A percentile compares a stretch with the other conserved stretches of the same genome.
These are phyloP conservation scores for Pelodytes ibericus DNA, from an alignment of 2,797 vertebrate species.

Conservation along the genomic window DNA sequence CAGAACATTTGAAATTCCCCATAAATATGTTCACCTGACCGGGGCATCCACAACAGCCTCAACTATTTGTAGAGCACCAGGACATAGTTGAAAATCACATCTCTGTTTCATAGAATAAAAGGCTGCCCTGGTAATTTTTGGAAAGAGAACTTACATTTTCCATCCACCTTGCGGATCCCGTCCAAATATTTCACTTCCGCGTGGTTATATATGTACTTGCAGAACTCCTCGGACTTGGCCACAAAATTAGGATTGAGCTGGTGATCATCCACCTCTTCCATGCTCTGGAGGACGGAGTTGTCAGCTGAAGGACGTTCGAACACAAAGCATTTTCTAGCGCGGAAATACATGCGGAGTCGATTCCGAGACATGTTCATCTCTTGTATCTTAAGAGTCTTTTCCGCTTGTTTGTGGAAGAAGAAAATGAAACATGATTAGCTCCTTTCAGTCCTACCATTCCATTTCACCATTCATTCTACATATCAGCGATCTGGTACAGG, in stretches of 20 bases:
- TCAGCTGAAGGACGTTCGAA: slow-evolving; percentile 58
- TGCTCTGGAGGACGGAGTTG: slow-evolving; percentile 47
- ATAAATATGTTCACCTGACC: too few relatives aligned
- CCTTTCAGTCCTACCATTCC: not conserved
- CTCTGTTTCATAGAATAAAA: too few relatives aligned
- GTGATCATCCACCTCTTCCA: slow-evolving; percentile 57
- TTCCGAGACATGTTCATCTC: slow-evolving; percentile 54
- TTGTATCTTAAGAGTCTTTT: not conserved
- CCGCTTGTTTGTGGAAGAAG: slow-evolving; percentile 6
- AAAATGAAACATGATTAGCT: not conserved
- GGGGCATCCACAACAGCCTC: too few relatives aligned
- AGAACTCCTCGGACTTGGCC: slow-evolving; percentile 57
- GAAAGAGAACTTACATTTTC: slow-evolving; percentile 43
- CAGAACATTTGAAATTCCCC: too few relatives aligned
- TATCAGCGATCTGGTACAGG: too few relatives aligned
- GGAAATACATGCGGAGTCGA: slow-evolving; percentile 61
- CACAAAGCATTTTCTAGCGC: slow-evolving; percentile 61
- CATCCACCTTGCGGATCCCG: slow-evolving; percentile 54
- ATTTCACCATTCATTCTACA: too few relatives aligned
- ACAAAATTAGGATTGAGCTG: slow-evolving; percentile 59
- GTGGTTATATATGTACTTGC: slow-evolving; percentile 53
- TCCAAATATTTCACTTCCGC: slow-evolving; percentile 58
- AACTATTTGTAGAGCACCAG: too few relatives aligned
- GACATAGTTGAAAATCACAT: too few relatives aligned
- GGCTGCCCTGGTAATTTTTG: too few relatives aligned